A percentile compares a stretch with the other conserved stretches of the same genome.
phyloP scores from a whole-genome alignment of 2,888 invertebrate species.

The Hypolimnas misippus region DNA sequence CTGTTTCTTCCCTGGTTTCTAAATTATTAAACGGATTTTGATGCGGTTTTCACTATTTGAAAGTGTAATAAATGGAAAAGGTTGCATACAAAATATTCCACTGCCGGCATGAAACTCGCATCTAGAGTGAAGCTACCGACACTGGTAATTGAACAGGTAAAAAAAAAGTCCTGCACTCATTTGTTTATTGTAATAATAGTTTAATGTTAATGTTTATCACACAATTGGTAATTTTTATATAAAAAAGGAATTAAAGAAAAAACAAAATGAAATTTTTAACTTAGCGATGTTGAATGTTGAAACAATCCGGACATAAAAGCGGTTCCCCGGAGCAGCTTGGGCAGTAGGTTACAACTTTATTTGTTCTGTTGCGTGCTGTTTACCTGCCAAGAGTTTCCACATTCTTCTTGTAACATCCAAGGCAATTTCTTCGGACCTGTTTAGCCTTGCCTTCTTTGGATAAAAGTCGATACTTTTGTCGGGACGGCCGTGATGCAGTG shows the following conservation, averaged over 20 bases:
- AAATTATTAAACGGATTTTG: not conserved
- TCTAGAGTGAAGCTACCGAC: not conserved
- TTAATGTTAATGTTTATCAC: not conserved
- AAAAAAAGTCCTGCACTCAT: too few relatives aligned
- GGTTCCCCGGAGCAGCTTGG: too few relatives aligned
- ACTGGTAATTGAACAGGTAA: too few relatives aligned
- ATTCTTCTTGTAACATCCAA: not conserved
- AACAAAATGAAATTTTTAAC: conserved; percentile 1
- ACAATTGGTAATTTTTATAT: conserved; percentile 1
- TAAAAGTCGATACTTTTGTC: not conserved
- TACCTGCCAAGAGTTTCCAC: not conserved
- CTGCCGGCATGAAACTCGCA: not conserved
- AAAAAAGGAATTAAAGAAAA: not conserved
- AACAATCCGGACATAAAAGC: not conserved
- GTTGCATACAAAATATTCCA: conserved; percentile 1
- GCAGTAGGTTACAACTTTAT: too few relatives aligned
- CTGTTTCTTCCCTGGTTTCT: not conserved
- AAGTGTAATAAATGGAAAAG: not conserved
- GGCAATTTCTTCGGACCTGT: too few relatives aligned
- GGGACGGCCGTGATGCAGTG: not conserved
- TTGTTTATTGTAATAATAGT: not conserved
- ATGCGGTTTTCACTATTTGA: not conserved
- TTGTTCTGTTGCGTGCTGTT: not conserved
- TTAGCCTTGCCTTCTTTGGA: too few relatives aligned
- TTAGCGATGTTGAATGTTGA: not conserved